phyloP scores from a whole-genome alignment of 1,140 invertebrate genomes.

The Macrocentrus cingulum region DNA sequence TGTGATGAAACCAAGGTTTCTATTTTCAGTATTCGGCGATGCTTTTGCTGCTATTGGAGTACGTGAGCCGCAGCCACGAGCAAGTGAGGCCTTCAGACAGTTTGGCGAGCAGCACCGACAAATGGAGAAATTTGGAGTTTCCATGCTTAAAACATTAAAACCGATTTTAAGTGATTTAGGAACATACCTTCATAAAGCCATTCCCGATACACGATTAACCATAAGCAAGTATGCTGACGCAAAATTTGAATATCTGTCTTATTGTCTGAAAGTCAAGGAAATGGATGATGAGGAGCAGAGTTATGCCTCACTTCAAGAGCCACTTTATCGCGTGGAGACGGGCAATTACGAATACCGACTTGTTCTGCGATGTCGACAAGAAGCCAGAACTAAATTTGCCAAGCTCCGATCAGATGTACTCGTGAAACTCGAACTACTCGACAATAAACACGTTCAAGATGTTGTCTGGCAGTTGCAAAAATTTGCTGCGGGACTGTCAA shows the following conservation, averaged over 20 bases:
- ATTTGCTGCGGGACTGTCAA: conserved; percentile 77
- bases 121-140: conserved; percentile 89
- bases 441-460: conserved; percentile 97
- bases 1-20: no score
- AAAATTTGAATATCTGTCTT: conserved; percentile 98
- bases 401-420: conserved; percentile 91
- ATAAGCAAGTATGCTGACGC: conserved; percentile 97
- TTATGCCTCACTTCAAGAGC: conserved; percentile 92
- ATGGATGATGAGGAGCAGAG: conserved; percentile 98
- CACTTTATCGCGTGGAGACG: conserved; percentile 95
- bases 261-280: conserved; percentile 96
- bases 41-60: conserved; percentile 93
- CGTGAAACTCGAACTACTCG: conserved; percentile 94
- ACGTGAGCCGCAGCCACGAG: conserved; percentile 90
- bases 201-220: conserved; percentile 95
- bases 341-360: conserved; percentile 98
- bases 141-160: conserved; percentile 88
- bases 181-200: conserved; percentile 95
- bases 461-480: conserved; percentile 82
- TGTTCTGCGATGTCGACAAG: conserved; percentile 91
- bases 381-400: conserved; percentile 88
- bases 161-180: conserved; percentile 92
- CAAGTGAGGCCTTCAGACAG: conserved; percentile 91
- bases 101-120: conserved; percentile 94
- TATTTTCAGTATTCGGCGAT: conserved; percentile 86